Evolutionary conservation across 2,888 invertebrate species (phyloP), one percentile per base, ranked within the genome.

Genomic region (Lasioglossum oenotherae): DNA sequence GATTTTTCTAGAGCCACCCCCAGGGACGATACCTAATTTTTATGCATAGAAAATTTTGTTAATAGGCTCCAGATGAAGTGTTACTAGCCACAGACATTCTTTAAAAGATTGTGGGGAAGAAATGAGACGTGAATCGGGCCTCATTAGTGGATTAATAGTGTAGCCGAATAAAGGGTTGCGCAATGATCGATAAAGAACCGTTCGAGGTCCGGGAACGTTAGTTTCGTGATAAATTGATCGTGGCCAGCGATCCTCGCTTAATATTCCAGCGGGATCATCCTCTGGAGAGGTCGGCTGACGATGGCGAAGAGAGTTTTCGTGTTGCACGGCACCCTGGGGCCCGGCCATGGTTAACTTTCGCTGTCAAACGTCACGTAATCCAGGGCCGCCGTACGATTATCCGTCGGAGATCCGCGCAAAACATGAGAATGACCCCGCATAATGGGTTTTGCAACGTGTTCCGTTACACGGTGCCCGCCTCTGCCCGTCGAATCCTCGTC

Each of bases 291-390:
- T 76, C 78, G 76, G 44, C 72, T 41, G n/a, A 67, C 72, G 74
- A 53, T 10, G 57, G 10, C n/a, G n/a, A 57, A 57, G 57, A 81
- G 84, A 38, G 69, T 88, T 88, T 82, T 85, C 78, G 81, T 75
- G 82, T 82, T 83, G 84, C 84, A 82, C 49, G 72, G 82, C 80
- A 86, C 81, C 85, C 85, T 53, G 79, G 46, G 78, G 87, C 78
- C n/a, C 85, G 85, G 67, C 81, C 81, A 75, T 79, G 88, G 80
- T 89, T 90, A 93, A 93, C 93, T 93, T 93, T 93, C 93, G 92
- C 93, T 91, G 93, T 93, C 92, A 92, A 92, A 93, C 88, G 85
- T 93, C 92, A 90, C 91, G 92, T 91, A 92, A 92, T 89, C 82
- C 86, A 81, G 87, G 85, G 79, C 78, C 88, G 89, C 44, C 60